Conservation (phyloP, 2,888 invertebrate genomes). For the Leistus spinibarbis region DNA sequence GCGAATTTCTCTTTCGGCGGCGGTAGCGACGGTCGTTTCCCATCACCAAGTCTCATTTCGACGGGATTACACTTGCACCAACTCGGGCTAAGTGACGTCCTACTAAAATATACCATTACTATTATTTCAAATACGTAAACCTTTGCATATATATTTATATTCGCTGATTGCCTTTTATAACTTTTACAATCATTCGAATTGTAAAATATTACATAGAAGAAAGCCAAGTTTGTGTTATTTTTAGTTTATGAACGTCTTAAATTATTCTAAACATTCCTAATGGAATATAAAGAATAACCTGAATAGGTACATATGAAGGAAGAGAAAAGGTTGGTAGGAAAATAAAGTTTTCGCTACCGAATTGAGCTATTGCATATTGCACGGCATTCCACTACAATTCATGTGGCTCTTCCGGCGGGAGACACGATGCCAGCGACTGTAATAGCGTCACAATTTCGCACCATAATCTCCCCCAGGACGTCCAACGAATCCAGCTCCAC, state of each 20-base stretch:
- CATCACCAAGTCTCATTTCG: conserved; percentile 24
- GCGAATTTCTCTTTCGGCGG: conserved; percentile 19
- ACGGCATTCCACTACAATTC: conserved; percentile 22
- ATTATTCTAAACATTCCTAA: too few species aligned
- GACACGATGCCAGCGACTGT: neutral
- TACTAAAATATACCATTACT: neutral
- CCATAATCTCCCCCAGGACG: neutral
- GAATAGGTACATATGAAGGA: too few species aligned
- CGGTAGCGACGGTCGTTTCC: neutral
- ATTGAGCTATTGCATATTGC: conserved; percentile 31
- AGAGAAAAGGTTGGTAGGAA: too few species aligned
- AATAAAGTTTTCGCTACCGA: neutral
- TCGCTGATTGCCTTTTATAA: neutral
- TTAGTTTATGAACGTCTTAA: neutral
- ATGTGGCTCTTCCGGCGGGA: neutral
- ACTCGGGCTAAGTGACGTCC: neutral
- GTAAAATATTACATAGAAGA: neutral
- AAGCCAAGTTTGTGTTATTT: neutral
- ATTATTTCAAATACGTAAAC: neutral
- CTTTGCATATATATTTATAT: too few species aligned
- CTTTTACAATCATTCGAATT: neutral
- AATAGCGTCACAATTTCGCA: conserved; percentile 25
- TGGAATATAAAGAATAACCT: too few species aligned
- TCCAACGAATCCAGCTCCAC: neutral
- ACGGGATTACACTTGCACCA: conserved; percentile 2